Percentiles rank a stretch among this genome's conserved stretches.
Evolutionary conservation across 2,888 invertebrate species (phyloP).

Genomic region (Amphiduros pacificus): DNA sequence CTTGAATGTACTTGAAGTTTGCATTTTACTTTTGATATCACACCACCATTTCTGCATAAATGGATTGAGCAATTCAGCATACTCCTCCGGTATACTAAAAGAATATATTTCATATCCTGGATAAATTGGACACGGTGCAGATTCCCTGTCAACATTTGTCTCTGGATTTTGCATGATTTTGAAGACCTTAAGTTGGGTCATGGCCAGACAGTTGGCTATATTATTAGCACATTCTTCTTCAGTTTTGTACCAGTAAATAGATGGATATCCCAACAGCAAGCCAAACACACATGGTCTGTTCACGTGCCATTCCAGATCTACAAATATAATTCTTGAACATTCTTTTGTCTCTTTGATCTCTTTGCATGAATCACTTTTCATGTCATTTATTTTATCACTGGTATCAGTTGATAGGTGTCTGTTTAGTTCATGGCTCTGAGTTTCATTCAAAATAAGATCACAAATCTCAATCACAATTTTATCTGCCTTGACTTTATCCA

Average conservation of each 20-base stretch:
- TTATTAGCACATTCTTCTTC: neutral
- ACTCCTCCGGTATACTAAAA: no score
- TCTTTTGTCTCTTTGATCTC: no score
- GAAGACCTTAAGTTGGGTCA: constrained; percentile 32
- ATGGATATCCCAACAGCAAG: constrained; percentile 37
- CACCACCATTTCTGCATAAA: no score
- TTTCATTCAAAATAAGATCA: neutral
- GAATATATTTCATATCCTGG: no score
- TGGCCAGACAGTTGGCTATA: constrained; percentile 30
- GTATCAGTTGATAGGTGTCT: neutral
- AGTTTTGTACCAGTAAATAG: constrained; percentile 36
- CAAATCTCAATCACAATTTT: neutral
- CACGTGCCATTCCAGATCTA: neutral
- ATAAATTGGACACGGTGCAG: no score
- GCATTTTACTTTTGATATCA: no score
- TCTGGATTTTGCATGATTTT: constrained; percentile 8
- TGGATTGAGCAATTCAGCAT: no score
- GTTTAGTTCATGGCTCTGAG: neutral
- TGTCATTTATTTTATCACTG: neutral
- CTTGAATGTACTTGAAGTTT: no score
- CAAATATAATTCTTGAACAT: no score
- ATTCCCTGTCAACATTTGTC: no score
- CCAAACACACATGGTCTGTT: constrained; percentile 35
- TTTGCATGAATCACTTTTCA: neutral
- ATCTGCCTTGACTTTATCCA: neutral